phyloP scores from a whole-genome alignment of 2,797 vertebrate species.

The Peromyscus eremicus region DNA sequence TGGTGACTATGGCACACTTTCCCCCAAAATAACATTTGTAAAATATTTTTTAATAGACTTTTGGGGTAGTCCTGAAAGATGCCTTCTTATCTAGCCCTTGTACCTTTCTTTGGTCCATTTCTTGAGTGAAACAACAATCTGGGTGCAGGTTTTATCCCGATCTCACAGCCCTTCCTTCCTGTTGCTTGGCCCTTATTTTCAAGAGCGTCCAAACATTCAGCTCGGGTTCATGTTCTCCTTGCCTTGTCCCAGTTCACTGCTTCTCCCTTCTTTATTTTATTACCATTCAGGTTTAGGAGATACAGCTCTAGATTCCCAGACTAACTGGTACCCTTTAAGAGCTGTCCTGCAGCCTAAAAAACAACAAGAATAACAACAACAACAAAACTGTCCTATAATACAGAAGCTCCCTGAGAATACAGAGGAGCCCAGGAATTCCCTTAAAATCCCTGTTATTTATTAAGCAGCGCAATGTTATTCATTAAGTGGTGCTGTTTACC shows the following conservation, averaged over 20 bases:
- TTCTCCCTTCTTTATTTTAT: background rate
- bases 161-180: background rate
- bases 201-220: background rate
- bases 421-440: background rate
- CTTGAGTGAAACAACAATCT: background rate
- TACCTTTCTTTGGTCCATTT: background rate
- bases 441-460: background rate
- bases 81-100: background rate
- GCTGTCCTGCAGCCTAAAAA: background rate
- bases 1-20: background rate
- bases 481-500: too few species aligned
- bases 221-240: fast-evolving
- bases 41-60: background rate
- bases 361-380: too few species aligned
- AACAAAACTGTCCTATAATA: too few species aligned
- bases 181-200: background rate
- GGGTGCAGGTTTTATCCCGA: background rate
- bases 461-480: too few species aligned
- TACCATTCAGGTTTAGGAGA: background rate
- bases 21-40: background rate
- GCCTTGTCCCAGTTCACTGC: background rate
- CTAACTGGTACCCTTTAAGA: background rate
- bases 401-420: background rate
- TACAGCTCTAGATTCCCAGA: background rate
- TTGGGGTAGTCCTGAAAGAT: background rate